Conservation (phyloP, 2,888 invertebrate genomes). For the Nebria brevicollis region DNA sequence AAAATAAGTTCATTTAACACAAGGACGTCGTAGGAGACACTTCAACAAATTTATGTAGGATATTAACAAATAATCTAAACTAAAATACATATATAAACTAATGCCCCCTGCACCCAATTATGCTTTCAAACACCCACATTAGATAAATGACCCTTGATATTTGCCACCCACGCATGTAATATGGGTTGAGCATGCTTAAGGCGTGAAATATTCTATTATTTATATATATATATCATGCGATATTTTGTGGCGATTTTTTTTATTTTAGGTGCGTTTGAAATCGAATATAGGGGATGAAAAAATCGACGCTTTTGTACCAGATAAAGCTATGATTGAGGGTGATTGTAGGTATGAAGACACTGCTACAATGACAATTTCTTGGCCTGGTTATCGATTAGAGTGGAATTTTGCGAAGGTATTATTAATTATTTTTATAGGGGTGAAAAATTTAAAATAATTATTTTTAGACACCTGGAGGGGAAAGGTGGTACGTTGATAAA, state of each 20-base stretch:
- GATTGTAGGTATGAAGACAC: slow-evolving; percentile 80
- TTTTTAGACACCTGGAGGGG: slow-evolving; percentile 83
- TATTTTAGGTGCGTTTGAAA: slow-evolving; percentile 58
- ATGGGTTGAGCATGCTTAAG: neutral
- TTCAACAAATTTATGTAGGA: no score
- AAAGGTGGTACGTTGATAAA: slow-evolving; percentile 86
- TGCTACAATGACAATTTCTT: slow-evolving; percentile 76
- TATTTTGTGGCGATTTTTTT: slow-evolving; percentile 29
- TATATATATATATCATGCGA: neutral
- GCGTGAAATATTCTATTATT: neutral
- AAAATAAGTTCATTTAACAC: no score
- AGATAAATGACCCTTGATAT: neutral
- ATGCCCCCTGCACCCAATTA: neutral
- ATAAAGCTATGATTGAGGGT: slow-evolving; percentile 76
- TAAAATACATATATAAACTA: no score
- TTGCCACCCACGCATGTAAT: neutral
- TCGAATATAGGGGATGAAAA: slow-evolving; percentile 61
- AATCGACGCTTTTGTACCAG: slow-evolving; percentile 80
- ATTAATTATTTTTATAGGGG: neutral
- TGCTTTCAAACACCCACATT: neutral
- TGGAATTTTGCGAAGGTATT: slow-evolving; percentile 83
- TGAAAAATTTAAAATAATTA: slow-evolving; percentile 51
- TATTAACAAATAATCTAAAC: no score
- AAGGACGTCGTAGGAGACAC: no score
- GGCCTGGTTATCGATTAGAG: slow-evolving; percentile 78